Base-by-base conservation (phyloP, 2,888 invertebrate species). In the Epirrhoe alternata region DNA sequence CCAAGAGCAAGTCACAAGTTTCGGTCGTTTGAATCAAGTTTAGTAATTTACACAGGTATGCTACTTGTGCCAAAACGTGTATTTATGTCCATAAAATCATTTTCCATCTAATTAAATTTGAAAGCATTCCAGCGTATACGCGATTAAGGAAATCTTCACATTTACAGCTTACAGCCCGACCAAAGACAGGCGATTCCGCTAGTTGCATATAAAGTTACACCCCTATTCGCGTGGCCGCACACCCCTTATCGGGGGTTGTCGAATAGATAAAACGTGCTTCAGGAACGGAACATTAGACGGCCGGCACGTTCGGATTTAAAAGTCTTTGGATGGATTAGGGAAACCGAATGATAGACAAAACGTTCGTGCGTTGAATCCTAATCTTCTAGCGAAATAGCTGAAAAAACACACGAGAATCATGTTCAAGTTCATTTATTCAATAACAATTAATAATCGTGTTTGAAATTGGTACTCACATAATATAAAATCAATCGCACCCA, bases 161-260 rank as follows among this genome's bases (percentile, higher is more conserved):
- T 51, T 30, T 24, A 42, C 12, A 3, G 38, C 10, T 6, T 54
- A 4, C 17, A 56, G 30, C n/a, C 45, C 52, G 35, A 53, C 12
- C 30, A 10, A 62, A 66, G 49, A 7, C 50, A 33, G 31, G 57
- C n/a, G 54, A 31, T 1, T 6, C 8, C n/a, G 35, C 55, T 12
- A 66, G 54, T 62, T 17, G 64, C 59, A 67, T 72, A 74, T 70
- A 70, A 68, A 61, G 70, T 74, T 72, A 72, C 74, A 72, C 74
- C 71, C 67, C 64, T 68, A 71, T 68, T 70, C 72, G 74, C 70
- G 65, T 69, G 70, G 65, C 65, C 70, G 58, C 70, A 66, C 73
- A 68, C 70, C 66, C 52, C 54, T 55, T 57, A 51, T 53, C 42
- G 56, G 64, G 68, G 70, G 61, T 60, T 65, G 58, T 63, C 59